Evolutionary conservation across 2,888 invertebrate species (phyloP), one percentile per base, ranked within the genome.

Genomic region (Drosophila ezoana): DNA sequence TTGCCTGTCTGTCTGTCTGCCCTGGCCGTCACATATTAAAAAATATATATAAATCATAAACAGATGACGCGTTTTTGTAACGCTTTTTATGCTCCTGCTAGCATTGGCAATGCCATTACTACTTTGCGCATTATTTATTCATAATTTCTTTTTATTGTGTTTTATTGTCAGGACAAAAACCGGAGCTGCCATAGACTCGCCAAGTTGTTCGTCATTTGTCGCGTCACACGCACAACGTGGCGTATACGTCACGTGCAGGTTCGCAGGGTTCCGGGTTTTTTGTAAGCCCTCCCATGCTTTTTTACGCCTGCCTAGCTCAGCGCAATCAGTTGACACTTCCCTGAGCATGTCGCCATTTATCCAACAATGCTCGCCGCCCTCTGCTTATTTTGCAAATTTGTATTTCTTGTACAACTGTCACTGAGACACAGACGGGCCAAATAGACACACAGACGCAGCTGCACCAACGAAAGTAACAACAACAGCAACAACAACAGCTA

Each of bases 371-470:
- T 64, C 43, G 45, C 61, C 72, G 76, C 70, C 76, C 80, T 80
- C 68, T 86, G 85, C 85, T 85, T 85, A 85, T 81, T 81, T 84
- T 84, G 87, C 85, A 87, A 85, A 85, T 87, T 86, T 86, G 82
- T 83, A 86, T 87, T 87, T 85, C 87, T 87, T 87, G 85, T 86
- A 83, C 87, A 83, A 87, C 86, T 87, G 86, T 87, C 85, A 83
- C 62, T 63, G 81, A 59, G 71, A 73, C 64, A 76, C 70, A 68
- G 72, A 59, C 49, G 53, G 53, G 76, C 51, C 61, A 62, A 51
- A 60, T 72, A 61, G 64, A 59, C 53, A 37, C 41, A 68, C 72
- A 76, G 48, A 69, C 51, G 61, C 64, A 65, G 13, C 54, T 58
- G 41, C 37, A 66, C 33, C 43, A 57, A 18, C 35, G 65, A 53